Evolutionary conservation across 30 jellyfish, hydroid and myxozoan species (phyloP).

Genomic region (Rhopilema esculentum): DNA sequence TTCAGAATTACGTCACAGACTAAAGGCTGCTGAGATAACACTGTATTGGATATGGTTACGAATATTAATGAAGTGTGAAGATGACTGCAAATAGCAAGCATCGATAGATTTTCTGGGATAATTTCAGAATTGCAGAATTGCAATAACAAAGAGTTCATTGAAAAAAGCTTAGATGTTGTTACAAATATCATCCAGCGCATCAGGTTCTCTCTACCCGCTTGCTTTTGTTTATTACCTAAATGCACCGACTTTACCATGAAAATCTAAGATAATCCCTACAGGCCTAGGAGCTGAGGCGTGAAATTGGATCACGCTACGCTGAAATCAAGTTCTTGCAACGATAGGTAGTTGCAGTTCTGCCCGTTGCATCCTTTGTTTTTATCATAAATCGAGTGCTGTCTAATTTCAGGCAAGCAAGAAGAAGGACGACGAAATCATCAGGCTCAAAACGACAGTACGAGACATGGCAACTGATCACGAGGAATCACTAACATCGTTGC

Average conservation of each 20-base stretch:
- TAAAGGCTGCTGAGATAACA: too few relatives aligned
- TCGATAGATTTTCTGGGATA: too few relatives aligned
- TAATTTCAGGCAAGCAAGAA: constrained; percentile 43
- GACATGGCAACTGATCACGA: constrained; percentile 67
- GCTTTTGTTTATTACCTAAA: not conserved
- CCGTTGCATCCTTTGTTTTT: not conserved
- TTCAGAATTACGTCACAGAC: too few relatives aligned
- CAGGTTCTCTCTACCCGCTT: not conserved
- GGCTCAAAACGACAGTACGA: constrained; percentile 44
- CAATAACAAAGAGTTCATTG: not conserved
- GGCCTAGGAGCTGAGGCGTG: not conserved
- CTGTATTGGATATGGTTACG: too few relatives aligned
- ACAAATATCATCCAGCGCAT: not conserved
- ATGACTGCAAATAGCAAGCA: too few relatives aligned
- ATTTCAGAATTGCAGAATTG: too few relatives aligned
- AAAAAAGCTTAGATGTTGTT: not conserved
- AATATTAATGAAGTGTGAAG: too few relatives aligned
- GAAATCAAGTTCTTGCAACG: not conserved
- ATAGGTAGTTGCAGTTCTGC: not conserved
- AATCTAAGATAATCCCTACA: not conserved
- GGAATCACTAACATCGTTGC: constrained; percentile 46
- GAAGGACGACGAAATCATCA: constrained; percentile 59
- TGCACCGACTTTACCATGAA: not conserved
- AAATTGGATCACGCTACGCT: not conserved
- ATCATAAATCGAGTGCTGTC: not conserved